Evolutionary conservation across 2,797 vertebrate genomes (phyloP), one percentile per base, ranked within the genome.

Genomic region (Pogonophryne albipinna): DNA sequence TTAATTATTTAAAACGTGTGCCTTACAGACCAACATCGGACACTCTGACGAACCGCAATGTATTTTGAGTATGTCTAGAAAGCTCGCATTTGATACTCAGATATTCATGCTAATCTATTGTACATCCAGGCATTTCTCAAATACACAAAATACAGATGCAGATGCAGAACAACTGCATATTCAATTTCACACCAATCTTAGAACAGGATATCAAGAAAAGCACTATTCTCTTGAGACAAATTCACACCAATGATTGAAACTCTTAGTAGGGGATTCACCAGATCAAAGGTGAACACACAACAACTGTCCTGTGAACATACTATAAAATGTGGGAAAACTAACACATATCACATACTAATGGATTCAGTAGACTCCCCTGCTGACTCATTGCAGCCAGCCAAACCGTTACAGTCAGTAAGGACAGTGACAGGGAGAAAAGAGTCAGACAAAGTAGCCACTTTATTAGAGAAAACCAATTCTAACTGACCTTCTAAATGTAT

Each of bases 381-480:
- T 23, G 23, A 23, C 23, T 23, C n/a, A n/a, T n/a, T 23, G 9
- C 46, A 19, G 20, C 14, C 23, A 42, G 45, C 12, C 42, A 57
- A 56, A 55, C 31, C 47, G 50, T 45, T 52, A n/a, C 23, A 46
- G 63, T 46, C 61, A 59, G 13, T 38, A 49, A 31, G 53, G 11
- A 38, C 9, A 23, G 23, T 56, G 20, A 44, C 34, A 42, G 59
- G 3, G 12, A 31, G 41, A 70, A 52, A 64, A 31, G 31, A 65
- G 49, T 50, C n/a, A 12, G 14, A 57, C 5, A n/a, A 50, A 57
- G 41, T 8, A 3, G 14, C 8, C 19, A 51, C n/a, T 51, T 10
- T 15, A 58, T 61, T 0, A 17, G 27, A 78, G 9, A 61, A 64
- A 59, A 42, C 2, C 15, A 76, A 56, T 83, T 67, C 71, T 13